Evolutionary conservation across 1,140 invertebrate species (phyloP).

Genomic region (Pteromalus puparum): DNA sequence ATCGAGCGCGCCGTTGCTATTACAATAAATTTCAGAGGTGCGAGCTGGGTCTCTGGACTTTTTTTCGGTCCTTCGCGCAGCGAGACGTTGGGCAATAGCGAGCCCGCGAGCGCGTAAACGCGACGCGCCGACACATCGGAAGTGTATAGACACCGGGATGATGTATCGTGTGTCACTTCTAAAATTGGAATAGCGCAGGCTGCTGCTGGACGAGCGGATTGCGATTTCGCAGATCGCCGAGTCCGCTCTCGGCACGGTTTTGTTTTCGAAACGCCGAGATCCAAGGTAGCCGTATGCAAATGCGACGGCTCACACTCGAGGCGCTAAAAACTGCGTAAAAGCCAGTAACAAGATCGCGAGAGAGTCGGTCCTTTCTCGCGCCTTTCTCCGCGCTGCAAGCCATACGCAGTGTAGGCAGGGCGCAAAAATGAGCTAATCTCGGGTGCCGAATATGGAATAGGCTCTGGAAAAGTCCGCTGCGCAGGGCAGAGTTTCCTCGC

Average conservation of each 20-base stretch:
- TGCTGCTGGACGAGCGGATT: no score
- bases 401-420: no score
- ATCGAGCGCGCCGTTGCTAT: neutral
- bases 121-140: neutral
- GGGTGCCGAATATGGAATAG: neutral
- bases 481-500: no score
- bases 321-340: constrained; percentile 11
- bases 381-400: neutral
- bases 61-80: neutral
- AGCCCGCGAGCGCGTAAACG: neutral
- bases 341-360: neutral
- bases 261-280: neutral
- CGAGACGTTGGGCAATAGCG: no score
- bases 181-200: constrained; percentile 18
- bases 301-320: neutral
- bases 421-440: no score
- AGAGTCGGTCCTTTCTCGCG: constrained; percentile 10
- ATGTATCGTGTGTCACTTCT: constrained; percentile 24
- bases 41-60: neutral
- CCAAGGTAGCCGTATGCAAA: neutral
- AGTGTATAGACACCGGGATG: no score
- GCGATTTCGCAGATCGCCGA: no score
- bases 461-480: neutral
- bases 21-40: constrained; percentile 25
- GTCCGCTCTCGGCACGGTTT: neutral